Conservation (phyloP, 2,113 vertebrate genomes). For the Corvus moneduloides region DNA sequence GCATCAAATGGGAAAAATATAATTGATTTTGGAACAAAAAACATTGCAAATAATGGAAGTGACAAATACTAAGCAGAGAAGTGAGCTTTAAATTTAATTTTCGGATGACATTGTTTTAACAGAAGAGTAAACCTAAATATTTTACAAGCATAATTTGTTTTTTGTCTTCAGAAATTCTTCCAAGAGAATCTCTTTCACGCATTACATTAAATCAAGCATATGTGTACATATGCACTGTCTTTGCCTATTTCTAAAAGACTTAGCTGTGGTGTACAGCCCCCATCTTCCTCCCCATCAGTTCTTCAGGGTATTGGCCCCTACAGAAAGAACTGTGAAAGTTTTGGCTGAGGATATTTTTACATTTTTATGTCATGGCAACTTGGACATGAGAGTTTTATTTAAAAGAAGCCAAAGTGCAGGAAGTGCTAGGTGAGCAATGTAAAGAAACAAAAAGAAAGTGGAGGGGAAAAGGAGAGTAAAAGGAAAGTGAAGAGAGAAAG, state of each 20-base stretch:
- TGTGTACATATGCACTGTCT: background rate
- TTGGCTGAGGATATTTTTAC: background rate
- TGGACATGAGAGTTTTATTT: background rate
- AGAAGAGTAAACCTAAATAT: background rate
- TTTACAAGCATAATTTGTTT: background rate
- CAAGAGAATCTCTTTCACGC: background rate
- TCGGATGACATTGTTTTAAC: background rate
- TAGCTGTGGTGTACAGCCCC: background rate
- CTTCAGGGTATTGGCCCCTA: background rate
- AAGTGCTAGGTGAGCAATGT: background rate
- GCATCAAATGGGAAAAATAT: background rate
- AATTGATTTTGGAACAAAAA: background rate
- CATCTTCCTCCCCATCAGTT: background rate
- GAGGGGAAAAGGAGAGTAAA: background rate
- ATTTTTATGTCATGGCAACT: background rate
- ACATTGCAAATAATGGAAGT: background rate
- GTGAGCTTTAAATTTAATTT: background rate
- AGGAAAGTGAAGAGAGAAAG: background rate
- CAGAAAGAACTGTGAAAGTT: background rate
- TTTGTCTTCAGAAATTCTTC: background rate
- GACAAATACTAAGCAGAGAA: background rate
- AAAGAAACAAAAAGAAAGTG: background rate
- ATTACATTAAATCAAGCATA: background rate
- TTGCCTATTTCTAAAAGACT: background rate
- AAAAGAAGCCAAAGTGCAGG: background rate